phyloP scores from a whole-genome alignment of 2,797 vertebrate species.

The Alca torda region DNA sequence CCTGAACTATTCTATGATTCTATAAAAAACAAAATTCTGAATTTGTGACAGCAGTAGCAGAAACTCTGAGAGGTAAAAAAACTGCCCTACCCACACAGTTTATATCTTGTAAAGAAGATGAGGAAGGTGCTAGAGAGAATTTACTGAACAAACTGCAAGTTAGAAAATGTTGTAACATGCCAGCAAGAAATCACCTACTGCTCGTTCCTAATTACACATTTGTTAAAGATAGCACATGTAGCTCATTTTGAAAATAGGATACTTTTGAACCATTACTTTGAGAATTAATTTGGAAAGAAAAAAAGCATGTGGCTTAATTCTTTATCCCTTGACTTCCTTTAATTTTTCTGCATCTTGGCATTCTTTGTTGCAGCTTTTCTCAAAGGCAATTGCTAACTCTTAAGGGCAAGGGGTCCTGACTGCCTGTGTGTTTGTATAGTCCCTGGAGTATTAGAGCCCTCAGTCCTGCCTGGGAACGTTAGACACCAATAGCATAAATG shows the following conservation, averaged over 20 bases:
- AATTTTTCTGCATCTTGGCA: background rate
- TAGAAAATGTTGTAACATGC: background rate
- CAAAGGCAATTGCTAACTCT: background rate
- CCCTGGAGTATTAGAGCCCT: background rate
- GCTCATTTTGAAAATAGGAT: background rate
- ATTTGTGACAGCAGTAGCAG: background rate
- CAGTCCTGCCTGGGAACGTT: background rate
- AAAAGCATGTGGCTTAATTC: background rate
- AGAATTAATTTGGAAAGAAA: background rate
- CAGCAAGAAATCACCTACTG: background rate
- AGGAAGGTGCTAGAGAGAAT: background rate
- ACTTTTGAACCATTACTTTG: background rate
- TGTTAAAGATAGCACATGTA: background rate
- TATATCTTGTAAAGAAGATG: background rate
- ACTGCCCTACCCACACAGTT: background rate
- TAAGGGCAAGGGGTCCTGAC: background rate
- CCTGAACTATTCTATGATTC: no score
- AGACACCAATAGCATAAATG: background rate
- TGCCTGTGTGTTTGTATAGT: background rate
- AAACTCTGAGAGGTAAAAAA: background rate
- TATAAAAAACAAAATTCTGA: background rate
- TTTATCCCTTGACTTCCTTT: background rate
- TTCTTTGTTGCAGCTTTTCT: conserved; percentile 4
- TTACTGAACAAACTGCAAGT: background rate
- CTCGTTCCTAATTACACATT: background rate